These are phyloP conservation scores for Coracopsis vasa DNA, from an alignment of 2,113 vertebrate species.

Conservation along the genomic window DNA sequence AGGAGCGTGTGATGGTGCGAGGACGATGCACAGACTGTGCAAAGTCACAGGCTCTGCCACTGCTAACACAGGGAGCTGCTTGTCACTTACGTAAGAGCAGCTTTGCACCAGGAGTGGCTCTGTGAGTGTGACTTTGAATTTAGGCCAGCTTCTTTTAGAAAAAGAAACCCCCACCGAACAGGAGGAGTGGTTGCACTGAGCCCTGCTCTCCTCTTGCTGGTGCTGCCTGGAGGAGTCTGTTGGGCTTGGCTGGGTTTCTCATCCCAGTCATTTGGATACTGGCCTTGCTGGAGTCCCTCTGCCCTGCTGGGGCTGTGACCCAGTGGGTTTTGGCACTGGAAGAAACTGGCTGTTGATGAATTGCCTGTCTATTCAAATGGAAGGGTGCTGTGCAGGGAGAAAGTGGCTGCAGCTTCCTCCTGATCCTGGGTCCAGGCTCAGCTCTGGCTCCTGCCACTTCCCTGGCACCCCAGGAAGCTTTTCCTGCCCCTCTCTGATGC, in stretches of 20 bases:
- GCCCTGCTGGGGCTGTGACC: not conserved
- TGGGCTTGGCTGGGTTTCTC: not conserved
- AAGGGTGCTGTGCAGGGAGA: not conserved
- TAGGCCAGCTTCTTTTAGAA: conserved; percentile 22
- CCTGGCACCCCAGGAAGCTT: not conserved
- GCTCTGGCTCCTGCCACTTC: not conserved
- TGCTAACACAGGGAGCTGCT: conserved; percentile 13
- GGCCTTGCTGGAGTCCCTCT: not conserved
- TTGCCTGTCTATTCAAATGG: accelerated
- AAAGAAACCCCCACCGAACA: not conserved
- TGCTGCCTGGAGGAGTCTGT: not conserved
- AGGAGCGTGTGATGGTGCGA: not conserved
- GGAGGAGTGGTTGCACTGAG: not conserved
- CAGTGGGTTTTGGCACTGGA: not conserved
- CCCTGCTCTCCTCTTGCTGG: not conserved
- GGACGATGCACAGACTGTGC: not conserved
- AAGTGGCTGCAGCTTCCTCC: not conserved
- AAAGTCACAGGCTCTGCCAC: not conserved
- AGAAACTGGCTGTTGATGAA: not conserved
- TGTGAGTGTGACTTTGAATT: not conserved
- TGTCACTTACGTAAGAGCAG: not conserved
- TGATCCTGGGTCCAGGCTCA: accelerated
- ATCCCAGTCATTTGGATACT: accelerated
- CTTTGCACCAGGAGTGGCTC: not conserved
- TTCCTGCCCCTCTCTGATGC: not conserved